These are phyloP conservation scores for Labeo calbasu DNA, from an alignment of 2,797 vertebrate genomes.

Conservation along the genomic window DNA sequence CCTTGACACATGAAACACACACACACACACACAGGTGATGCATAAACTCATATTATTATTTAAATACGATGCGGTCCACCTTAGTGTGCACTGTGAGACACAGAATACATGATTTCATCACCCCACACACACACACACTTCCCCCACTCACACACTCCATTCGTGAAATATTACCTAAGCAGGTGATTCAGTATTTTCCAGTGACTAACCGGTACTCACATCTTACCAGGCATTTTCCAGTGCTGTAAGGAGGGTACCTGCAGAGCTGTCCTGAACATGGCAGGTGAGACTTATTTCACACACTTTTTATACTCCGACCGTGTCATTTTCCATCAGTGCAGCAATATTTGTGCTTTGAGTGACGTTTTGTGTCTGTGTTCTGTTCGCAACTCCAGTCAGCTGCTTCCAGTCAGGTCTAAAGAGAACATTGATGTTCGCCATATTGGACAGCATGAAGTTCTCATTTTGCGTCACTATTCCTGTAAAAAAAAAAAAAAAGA, in stretches of 20 bases:
- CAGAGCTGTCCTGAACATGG: constrained; percentile 41
- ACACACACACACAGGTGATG: background rate
- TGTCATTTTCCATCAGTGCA: constrained; percentile 37
- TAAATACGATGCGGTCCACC: constrained; percentile 17
- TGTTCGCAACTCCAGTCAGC: constrained; percentile 5
- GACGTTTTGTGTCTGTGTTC: constrained; percentile 17
- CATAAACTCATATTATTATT: constrained; percentile 24
- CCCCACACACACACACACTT: background rate
- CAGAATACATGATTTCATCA: constrained; percentile 18
- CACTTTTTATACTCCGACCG: background rate
- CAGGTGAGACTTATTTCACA: constrained; percentile 35
- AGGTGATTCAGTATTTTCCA: constrained; percentile 53
- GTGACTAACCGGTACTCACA: constrained; percentile 16
- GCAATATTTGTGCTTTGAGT: constrained; percentile 6
- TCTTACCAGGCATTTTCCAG: constrained; percentile 43
- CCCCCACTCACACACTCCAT: constrained; percentile 4
- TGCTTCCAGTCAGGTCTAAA: background rate
- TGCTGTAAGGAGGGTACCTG: constrained; percentile 17
- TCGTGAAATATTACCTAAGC: constrained; percentile 48
- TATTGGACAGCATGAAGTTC: constrained; percentile 18
- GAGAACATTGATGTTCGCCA: background rate
- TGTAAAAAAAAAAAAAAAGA: background rate
- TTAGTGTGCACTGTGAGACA: background rate
- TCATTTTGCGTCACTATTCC: background rate
- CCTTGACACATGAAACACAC: constrained; percentile 8